Base-by-base conservation (phyloP, 2,797 vertebrate genomes). In the Channa striata region DNA sequence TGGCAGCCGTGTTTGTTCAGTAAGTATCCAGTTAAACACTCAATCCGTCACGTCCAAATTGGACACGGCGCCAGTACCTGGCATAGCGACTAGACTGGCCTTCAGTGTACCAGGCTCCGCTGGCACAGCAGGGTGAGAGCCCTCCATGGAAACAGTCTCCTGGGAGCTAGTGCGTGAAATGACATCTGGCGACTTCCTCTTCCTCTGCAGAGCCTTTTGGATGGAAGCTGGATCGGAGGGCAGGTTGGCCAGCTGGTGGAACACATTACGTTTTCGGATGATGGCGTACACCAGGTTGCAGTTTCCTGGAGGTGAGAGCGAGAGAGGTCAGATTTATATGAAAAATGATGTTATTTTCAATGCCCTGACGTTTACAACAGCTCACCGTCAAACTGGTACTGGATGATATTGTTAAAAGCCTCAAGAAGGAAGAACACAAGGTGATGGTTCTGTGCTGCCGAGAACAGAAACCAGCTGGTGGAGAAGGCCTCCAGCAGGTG, bases 391-490 rank as follows among this genome's bases (percentile, higher is more conserved):
- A 99, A 99, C 86, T 99, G 98, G 83, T 99, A 99, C 93, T 99
- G 98, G 82, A 99, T 99, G 34, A 99, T 98, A 77, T 99, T 99
- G 91, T 99, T 99, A 86, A 99, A 99, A 74, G 97, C 96, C 80
- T 99, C 98, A 1, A 99, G 93, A 50, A 99, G 93, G 85, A 99
- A 99, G 90, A 99, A 99, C 59, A 97, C 95, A 1, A 99, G 95
- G 78, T 99, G 98, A 78, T 99, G 98, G 89, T 99, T 99, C 92
- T 99, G 98, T 65, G 95, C 87, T 1, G 94, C 87, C 0, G 98
- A 98, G 86, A 98, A 99, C 51, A 99, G 93, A 90, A 98, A 99
- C 97, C 98, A 99, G 72, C 93, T 95, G 68, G 97, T 98, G 49
- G 98, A 99, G 88, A 99, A 99, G 44, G 97, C 98, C 86, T 99